A percentile compares a stretch with the other conserved stretches of the same genome.
Evolutionary conservation across 2,888 invertebrate species (phyloP).

Genomic region (Ellobium chinense): DNA sequence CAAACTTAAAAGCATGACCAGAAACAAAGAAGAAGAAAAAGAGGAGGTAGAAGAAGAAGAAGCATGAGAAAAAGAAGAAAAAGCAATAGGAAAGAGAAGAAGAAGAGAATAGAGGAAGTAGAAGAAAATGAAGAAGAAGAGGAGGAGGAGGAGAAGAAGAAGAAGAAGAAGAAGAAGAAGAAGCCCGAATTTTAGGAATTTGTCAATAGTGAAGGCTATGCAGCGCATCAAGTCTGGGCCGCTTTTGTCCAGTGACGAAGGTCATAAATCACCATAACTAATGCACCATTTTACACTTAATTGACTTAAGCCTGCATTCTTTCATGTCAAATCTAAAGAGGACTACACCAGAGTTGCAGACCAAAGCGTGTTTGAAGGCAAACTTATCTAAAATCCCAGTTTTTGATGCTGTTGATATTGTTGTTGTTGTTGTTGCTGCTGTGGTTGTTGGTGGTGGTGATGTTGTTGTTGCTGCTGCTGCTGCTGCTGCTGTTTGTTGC

Average conservation of each 20-base stretch:
- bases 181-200: not conserved
- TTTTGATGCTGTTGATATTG: not conserved
- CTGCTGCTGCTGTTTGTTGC: not conserved
- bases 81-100: not conserved
- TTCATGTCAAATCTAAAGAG: too few species aligned
- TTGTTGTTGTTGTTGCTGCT: not conserved
- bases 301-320: too few species aligned
- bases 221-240: too few species aligned
- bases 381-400: too few species aligned
- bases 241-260: too few species aligned
- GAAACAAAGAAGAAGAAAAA: not conserved
- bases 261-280: too few species aligned
- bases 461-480: not conserved
- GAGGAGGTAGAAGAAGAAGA: not conserved
- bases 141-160: not conserved
- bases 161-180: not conserved
- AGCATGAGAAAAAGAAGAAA: not conserved
- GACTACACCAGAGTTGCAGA: too few species aligned
- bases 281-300: too few species aligned
- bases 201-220: too few species aligned
- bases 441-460: not conserved
- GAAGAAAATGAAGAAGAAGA: slow-evolving; percentile 4
- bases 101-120: not conserved
- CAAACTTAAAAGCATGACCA: too few species aligned
- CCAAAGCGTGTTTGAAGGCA: too few species aligned